Conservation (phyloP, 2,888 invertebrate genomes). For the Hirtodrosophila histrioides region DNA sequence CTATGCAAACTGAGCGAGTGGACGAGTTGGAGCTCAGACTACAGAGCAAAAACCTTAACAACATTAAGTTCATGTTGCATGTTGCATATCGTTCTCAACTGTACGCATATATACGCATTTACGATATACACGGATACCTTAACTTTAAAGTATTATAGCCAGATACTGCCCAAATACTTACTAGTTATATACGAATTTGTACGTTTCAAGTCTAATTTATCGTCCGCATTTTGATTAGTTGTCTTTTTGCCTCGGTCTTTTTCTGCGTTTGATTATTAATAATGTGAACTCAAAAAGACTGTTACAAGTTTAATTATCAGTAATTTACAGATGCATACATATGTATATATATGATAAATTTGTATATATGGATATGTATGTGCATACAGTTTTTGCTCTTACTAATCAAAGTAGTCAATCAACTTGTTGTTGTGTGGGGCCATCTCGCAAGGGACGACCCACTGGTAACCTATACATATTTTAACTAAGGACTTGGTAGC, state of each 20-base stretch:
- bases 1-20: conserved; percentile 90
- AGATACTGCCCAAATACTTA: conserved; percentile 69
- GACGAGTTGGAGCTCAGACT: conserved; percentile 25
- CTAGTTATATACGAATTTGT: conserved; percentile 25
- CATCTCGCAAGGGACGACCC: conserved; percentile 20
- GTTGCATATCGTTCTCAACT: conserved; percentile 41
- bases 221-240: conserved; percentile 22
- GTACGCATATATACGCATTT: conserved; percentile 75
- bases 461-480: conserved; percentile 72
- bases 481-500: conserved; percentile 76
- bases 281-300: conserved; percentile 84
- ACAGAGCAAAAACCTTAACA: conserved; percentile 49
- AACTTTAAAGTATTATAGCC: conserved; percentile 76
- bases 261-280: conserved; percentile 48
- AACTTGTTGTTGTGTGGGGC: conserved; percentile 64
- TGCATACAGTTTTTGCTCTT: conserved; percentile 67
- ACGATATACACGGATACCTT: conserved; percentile 66
- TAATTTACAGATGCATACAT: conserved; percentile 46
- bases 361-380: neutral
- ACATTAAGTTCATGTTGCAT: conserved; percentile 40
- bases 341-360: neutral
- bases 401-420: conserved; percentile 71
- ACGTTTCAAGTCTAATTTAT: conserved; percentile 14
- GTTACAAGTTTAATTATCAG: conserved; percentile 82
- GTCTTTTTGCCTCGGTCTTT: conserved; percentile 37